Evolutionary conservation across 2,888 invertebrate genomes (phyloP), one percentile per base, ranked within the genome.

Genomic region (Lepeophtheirus nordmannii): DNA sequence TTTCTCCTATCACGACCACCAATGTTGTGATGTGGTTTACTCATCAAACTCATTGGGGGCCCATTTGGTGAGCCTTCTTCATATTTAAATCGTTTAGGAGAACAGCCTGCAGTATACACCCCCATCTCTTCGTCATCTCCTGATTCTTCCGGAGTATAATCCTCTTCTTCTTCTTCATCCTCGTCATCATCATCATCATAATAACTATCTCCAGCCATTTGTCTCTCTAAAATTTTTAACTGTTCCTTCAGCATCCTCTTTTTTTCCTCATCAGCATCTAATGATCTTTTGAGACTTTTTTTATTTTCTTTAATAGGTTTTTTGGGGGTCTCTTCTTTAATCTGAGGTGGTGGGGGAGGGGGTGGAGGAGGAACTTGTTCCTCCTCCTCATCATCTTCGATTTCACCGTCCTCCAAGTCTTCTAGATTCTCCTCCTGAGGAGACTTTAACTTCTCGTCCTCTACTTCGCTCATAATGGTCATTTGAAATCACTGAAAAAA

Each of bases 151-250:
- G 82, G 82, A 69, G 87, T 87, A 71, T 89, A 88, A 76, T 89
- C 89, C 61, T 89, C 89, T 74, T 89, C 89, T 77, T 90, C 89
- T 70, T 89, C 80, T 74, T 89, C 88, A 58, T 77, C 78, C 60
- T 62, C 39, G 11, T 67, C 67, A 38, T 23, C 63, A 58, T 70
- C 70, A 56, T 69, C 70, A 67, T 71, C 71, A 67, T 39, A 69
- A 70, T 67, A 68, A 37, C 39, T 62, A 37, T 60, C 40, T 12
- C 41, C 58, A 22, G 58, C 65, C 68, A 61, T 30, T 68, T 41
- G 58, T 61, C 30, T 59, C 60, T 65, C 67, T 12, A 59, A 37
- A 67, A 68, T 53, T 61, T 57, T 58, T 58, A 63, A 23, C 8
- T 63, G n/a, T 8, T 63, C 63, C 53, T 63, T 63, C 53, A 63